phyloP scores from a whole-genome alignment of 1,140 invertebrate species.

The Archegozetes longisetosus region DNA sequence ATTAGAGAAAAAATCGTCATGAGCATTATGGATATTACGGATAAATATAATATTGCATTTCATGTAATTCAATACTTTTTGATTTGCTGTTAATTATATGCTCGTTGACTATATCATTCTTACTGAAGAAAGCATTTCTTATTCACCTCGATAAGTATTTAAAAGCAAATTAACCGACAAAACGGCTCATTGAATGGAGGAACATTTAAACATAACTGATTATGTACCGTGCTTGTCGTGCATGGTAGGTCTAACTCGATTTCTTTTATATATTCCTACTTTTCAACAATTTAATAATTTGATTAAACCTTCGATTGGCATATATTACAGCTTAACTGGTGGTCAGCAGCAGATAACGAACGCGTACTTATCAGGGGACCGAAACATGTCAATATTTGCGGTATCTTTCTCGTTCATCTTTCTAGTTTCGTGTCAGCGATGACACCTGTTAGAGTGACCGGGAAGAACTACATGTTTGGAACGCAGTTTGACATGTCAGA shows the following conservation, averaged over 20 bases:
- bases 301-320: conserved; percentile 43
- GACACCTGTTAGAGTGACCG: conserved; percentile 69
- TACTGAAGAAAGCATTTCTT: too few species aligned
- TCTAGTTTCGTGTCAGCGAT: conserved; percentile 90
- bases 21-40: too few species aligned
- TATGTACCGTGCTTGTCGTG: conserved; percentile 37
- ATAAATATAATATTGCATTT: too few species aligned
- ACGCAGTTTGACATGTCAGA: conserved; percentile 69
- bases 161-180: background rate
- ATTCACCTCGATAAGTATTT: too few species aligned
- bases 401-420: conserved; percentile 72
- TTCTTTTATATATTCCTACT: background rate
- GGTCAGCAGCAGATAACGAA: conserved; percentile 66
- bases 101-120: too few species aligned
- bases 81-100: too few species aligned
- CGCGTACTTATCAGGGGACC: conserved; percentile 65
- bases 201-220: conserved; percentile 29
- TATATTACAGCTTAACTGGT: conserved; percentile 68
- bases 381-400: conserved; percentile 54
- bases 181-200: too few species aligned
- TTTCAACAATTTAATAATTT: background rate
- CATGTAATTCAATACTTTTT: too few species aligned
- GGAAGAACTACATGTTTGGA: conserved; percentile 66
- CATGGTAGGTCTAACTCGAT: conserved; percentile 15
- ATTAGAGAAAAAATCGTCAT: too few species aligned